These are phyloP conservation scores for Tenthredo mesomela DNA, from an alignment of 2,888 invertebrate genomes.

Conservation along the genomic window DNA sequence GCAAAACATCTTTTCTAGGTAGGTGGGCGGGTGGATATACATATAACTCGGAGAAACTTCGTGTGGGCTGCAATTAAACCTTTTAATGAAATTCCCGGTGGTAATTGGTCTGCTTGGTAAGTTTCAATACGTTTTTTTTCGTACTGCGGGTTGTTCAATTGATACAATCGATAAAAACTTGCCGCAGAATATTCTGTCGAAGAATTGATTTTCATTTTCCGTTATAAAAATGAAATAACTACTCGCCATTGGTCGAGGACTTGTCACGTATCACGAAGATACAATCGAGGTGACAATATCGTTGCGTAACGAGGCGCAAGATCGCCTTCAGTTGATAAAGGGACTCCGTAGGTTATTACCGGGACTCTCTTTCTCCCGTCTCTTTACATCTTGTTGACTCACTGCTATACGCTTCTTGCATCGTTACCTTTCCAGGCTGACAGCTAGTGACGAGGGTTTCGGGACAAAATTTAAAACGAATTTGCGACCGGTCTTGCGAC, in stretches of 20 bases:
- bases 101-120: not conserved
- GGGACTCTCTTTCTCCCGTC: constrained; percentile 6
- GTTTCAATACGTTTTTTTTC: not conserved
- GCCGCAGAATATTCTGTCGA: not conserved
- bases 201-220: not conserved
- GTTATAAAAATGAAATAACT: not conserved
- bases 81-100: constrained; percentile 36
- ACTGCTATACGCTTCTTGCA: constrained; percentile 12
- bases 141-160: not conserved
- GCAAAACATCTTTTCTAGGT: constrained; percentile 20
- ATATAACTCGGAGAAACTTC: not conserved
- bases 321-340: constrained; percentile 36
- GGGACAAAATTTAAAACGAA: constrained; percentile 39
- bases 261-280: constrained; percentile 20
- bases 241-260: not conserved
- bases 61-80: not conserved
- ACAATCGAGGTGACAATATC: constrained; percentile 10
- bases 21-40: not conserved
- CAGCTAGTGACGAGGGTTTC: constrained; percentile 49
- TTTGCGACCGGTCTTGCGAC: constrained; percentile 44
- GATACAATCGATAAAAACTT: not conserved
- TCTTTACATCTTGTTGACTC: constrained; percentile 43
- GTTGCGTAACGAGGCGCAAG: constrained; percentile 30
- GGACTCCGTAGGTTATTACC: constrained; percentile 24
- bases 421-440: constrained; percentile 41